Conservation (phyloP, 2,113 vertebrate genomes). For the Oreochromis tanganicae region DNA sequence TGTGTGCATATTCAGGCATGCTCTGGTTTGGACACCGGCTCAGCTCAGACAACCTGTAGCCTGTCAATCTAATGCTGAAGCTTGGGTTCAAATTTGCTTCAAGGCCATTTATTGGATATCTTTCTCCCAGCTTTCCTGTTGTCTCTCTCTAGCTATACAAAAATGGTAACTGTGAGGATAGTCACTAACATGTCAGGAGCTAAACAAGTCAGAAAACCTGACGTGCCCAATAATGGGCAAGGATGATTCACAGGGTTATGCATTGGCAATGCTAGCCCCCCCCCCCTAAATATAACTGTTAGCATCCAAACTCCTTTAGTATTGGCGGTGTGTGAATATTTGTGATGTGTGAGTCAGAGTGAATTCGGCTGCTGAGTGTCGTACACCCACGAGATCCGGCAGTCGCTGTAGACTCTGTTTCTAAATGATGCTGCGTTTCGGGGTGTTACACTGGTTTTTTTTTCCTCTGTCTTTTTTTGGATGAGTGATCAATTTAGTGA, state of each 20-base stretch:
- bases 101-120: not conserved
- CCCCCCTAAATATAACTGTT: constrained; percentile 21
- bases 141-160: not conserved
- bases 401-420: not conserved
- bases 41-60: not conserved
- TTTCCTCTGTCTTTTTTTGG: not conserved
- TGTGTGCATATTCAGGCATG: not conserved
- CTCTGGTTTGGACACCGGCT: not conserved
- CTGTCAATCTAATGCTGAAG: not conserved
- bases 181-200: not conserved
- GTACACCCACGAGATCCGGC: constrained; percentile 26
- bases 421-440: constrained; percentile 15
- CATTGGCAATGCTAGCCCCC: not conserved
- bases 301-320: constrained; percentile 7
- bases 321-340: constrained; percentile 18
- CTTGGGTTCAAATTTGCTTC: not conserved
- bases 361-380: constrained; percentile 45
- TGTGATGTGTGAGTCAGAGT: constrained; percentile 44
- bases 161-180: not conserved
- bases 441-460: not conserved
- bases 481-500: not conserved
- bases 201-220: not conserved
- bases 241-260: constrained; percentile 21
- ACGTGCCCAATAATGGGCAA: not conserved
- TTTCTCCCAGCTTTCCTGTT: not conserved